Evolutionary conservation across 2,797 vertebrate genomes (phyloP), one percentile per base, ranked within the genome.

Genomic region (Selene dorsalis): DNA sequence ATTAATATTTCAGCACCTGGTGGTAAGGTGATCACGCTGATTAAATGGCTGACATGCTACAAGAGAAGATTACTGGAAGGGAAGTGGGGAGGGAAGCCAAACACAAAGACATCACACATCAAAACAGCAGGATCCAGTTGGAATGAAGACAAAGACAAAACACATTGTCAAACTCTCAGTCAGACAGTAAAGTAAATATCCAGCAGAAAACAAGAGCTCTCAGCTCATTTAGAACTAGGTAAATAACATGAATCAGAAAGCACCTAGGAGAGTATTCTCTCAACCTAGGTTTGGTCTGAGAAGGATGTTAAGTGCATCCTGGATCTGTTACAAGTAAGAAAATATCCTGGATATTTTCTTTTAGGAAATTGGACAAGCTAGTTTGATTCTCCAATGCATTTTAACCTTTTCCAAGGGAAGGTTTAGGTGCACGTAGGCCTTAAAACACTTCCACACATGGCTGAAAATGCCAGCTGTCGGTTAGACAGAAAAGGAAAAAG

Each of bases 1-100:
- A 92, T 84, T 76, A 82, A 84, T 94, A 89, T 94, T 93, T 91
- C 81, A 91, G 86, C 0, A 28, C 86, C 65, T 82, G 86, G 76
- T 56, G 80, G 87, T 48, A 86, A 94, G 90, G 88, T 81, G 91
- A 86, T 84, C 43, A 4, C 67, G 32, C 61, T 77, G 63, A 86
- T 93, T 82, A 84, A 76, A 83, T 39, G 85, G 73, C 75, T 76
- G 82, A 81, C 87, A 69, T 69, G 75, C 57, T 83, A 79, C 69
- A 61, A 5, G 57, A 62, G 68, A 30, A 38, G 63, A 69, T 68
- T 61, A 83, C 64, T 61, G 52, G 58, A 77, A 82, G 65, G 24
- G 70, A 84, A 47, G 55, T 52, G 60, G 56, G 28, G 24, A 71
- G 24, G 24, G 24, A 65, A 39, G 69, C 2, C 45, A 48, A 76